A percentile compares a stretch with the other conserved stretches of the same genome.
Evolutionary conservation across 2,888 invertebrate genomes (phyloP).

Genomic region (Dryadula phaetusa): DNA sequence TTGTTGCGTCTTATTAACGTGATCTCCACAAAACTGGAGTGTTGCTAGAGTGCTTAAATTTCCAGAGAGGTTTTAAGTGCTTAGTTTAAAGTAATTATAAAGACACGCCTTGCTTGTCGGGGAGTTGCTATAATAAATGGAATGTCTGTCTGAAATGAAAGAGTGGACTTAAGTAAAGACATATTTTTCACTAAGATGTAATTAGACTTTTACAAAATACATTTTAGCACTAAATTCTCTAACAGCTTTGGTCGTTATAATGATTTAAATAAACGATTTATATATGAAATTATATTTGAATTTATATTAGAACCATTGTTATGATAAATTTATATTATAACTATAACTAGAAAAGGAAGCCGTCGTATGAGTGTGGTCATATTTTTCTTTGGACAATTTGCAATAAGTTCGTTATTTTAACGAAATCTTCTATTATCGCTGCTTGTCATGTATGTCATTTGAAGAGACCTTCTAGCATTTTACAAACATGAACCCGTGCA

Average conservation of each 20-base stretch:
- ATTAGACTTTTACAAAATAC: not conserved
- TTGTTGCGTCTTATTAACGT: constrained; percentile 24
- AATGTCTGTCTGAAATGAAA: constrained; percentile 24
- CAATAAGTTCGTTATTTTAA: not conserved
- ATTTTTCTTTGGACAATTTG: not conserved
- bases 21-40: constrained; percentile 10
- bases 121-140: constrained; percentile 23
- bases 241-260: not conserved
- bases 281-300: not conserved
- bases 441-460: not conserved
- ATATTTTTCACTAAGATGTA: not conserved
- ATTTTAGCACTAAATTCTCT: not conserved
- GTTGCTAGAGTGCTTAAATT: constrained; percentile 21
- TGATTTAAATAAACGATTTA: not conserved
- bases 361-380: too few relatives aligned
- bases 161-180: constrained; percentile 5
- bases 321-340: too few relatives aligned
- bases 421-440: not conserved
- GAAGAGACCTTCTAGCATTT: constrained; percentile 4
- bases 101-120: constrained; percentile 15
- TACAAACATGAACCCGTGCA: constrained; percentile 23
- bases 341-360: too few relatives aligned
- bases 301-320: too few relatives aligned
- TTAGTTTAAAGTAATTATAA: constrained; percentile 29
- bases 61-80: constrained; percentile 29